A percentile compares a stretch with the other conserved stretches of the same genome.
Conservation (phyloP, 2,888 invertebrate genomes). For the Altica lythri region DNA sequence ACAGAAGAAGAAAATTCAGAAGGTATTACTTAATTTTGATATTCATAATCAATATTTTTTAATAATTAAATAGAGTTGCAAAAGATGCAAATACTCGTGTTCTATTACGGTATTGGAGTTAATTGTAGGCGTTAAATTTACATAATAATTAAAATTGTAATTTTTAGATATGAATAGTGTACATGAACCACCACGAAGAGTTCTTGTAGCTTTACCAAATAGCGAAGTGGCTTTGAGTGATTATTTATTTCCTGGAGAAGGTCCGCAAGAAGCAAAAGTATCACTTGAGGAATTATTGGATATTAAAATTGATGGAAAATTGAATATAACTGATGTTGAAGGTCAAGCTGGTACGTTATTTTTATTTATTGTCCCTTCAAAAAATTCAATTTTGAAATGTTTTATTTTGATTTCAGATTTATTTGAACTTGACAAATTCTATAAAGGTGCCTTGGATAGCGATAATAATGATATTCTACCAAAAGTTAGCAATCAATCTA, state of each 20-base stretch:
- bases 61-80: background rate
- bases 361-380: too few species aligned
- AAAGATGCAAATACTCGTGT: too few species aligned
- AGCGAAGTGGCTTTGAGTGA: constrained; percentile 77
- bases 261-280: constrained; percentile 77
- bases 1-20: constrained; percentile 80
- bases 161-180: constrained; percentile 74
- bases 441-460: constrained; percentile 53
- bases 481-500: constrained; percentile 61
- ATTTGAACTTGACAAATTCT: constrained; percentile 35
- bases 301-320: constrained; percentile 69
- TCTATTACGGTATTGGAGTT: too few species aligned
- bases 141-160: too few species aligned
- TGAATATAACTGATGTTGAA: constrained; percentile 69
- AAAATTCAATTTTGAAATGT: constrained; percentile 9
- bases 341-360: constrained; percentile 80
- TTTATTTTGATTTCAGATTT: constrained; percentile 37
- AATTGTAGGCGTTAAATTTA: too few species aligned
- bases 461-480: constrained; percentile 60
- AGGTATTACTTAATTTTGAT: constrained; percentile 57
- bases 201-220: constrained; percentile 73
- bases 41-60: background rate
- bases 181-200: constrained; percentile 88
- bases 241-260: constrained; percentile 91
- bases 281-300: constrained; percentile 84